A percentile compares a stretch with the other conserved stretches of the same genome.
Conservation (phyloP, 1,140 invertebrate genomes). For the Caerostris extrusa region DNA sequence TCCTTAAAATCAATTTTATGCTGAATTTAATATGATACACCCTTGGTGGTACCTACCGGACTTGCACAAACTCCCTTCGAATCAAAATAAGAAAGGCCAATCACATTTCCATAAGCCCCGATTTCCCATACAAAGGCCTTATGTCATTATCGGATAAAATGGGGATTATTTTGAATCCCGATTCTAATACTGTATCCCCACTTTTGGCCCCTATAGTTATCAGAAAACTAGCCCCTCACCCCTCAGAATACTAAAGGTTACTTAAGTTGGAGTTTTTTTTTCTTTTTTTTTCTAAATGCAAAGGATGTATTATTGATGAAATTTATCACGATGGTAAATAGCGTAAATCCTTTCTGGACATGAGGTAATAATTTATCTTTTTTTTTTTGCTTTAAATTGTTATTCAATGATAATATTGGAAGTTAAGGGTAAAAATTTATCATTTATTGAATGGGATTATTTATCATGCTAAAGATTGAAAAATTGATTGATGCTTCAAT, state of each 20-base stretch:
- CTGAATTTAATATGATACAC: constrained; percentile 19
- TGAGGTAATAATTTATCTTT: background rate
- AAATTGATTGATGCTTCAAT: too few species aligned
- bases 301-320: background rate
- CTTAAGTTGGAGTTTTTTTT: background rate
- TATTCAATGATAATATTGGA: background rate
- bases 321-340: background rate
- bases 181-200: constrained; percentile 1
- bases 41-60: background rate
- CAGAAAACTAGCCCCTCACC: constrained; percentile 9
- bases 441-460: background rate
- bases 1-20: constrained; percentile 41
- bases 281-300: too few species aligned
- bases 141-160: constrained; percentile 58
- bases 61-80: background rate
- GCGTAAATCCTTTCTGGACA: background rate
- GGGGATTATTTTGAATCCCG: constrained; percentile 22
- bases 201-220: constrained; percentile 13
- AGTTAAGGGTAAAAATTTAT: background rate
- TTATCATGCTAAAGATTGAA: background rate
- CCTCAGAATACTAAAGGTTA: background rate
- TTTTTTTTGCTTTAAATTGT: background rate
- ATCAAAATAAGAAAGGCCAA: constrained; percentile 44
- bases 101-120: constrained; percentile 40
- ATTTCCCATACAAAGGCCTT: constrained; percentile 38